Conservation (phyloP, 2,888 invertebrate species). For the Branchipolynoe longqiensis region DNA sequence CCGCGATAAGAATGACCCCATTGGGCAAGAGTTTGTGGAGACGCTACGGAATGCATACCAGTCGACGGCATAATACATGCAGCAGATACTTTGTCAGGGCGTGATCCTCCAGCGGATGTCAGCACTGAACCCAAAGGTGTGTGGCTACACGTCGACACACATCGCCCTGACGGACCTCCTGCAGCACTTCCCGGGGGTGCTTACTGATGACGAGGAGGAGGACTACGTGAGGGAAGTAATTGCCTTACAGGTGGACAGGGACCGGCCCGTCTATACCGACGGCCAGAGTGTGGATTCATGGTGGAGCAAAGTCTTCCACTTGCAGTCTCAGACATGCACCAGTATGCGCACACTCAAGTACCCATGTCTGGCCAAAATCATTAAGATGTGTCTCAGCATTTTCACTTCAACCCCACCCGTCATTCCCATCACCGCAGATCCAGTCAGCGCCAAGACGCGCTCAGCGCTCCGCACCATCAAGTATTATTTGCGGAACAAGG, state of each 20-base stretch:
- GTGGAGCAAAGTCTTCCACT: background rate
- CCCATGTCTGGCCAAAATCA: background rate
- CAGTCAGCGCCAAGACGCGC: background rate
- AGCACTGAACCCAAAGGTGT: background rate
- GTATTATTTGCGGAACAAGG: slow-evolving; percentile 6
- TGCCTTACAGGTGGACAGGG: background rate
- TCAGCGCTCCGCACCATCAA: slow-evolving; percentile 7
- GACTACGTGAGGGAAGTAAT: background rate
- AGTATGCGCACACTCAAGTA: background rate
- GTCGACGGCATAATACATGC: slow-evolving; percentile 5
- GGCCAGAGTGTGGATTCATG: slow-evolving; percentile 29
- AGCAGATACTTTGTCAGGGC: background rate
- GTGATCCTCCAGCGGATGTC: background rate
- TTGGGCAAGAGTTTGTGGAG: background rate
- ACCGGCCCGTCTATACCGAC: background rate
- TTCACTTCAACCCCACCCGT: slow-evolving; percentile 9
- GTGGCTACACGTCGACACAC: background rate
- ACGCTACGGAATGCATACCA: background rate
- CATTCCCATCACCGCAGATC: background rate
- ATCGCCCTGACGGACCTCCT: background rate
- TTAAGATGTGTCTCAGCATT: slow-evolving; percentile 17
- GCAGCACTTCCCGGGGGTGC: background rate
- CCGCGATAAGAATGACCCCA: background rate
- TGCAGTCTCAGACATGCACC: too few species aligned
- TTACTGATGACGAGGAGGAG: slow-evolving; percentile 4